Evolutionary conservation across 2,888 invertebrate species (phyloP).

Genomic region (Drosophila prostipennis): DNA sequence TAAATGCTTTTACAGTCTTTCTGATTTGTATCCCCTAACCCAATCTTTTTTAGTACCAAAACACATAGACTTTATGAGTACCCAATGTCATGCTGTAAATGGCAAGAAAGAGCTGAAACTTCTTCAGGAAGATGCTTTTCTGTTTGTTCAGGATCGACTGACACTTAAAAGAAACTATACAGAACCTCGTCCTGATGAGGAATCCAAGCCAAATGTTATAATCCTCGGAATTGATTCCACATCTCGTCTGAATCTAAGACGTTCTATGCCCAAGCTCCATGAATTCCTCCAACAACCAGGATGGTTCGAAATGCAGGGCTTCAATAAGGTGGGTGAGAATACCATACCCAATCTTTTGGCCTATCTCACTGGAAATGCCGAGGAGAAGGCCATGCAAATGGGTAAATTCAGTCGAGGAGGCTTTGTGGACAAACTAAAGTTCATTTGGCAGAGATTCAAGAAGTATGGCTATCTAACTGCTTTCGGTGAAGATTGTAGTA

Average conservation of each 20-base stretch:
- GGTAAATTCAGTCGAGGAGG: neutral
- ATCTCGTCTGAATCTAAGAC: neutral
- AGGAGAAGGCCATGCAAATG: neutral
- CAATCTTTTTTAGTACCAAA: neutral
- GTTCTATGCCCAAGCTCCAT: neutral
- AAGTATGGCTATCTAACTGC: neutral
- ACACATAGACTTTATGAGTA: neutral
- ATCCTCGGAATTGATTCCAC: neutral
- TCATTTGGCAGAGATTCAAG: neutral
- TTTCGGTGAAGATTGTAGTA: neutral
- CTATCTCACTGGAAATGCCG: neutral
- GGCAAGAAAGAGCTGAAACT: neutral
- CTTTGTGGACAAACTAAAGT: neutral
- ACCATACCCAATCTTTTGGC: neutral
- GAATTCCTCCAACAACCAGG: neutral
- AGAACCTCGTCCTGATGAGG: neutral
- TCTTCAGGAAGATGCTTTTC: neutral
- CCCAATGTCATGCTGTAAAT: neutral
- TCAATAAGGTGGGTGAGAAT: neutral
- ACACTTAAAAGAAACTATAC: neutral
- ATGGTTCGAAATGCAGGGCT: slow-evolving; percentile 1
- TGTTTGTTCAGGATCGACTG: neutral
- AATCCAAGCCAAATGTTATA: neutral
- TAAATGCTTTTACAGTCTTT: neutral
- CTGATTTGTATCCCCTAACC: neutral